phyloP scores from a whole-genome alignment of 2,888 invertebrate species.

The Halocaridina rubra region DNA sequence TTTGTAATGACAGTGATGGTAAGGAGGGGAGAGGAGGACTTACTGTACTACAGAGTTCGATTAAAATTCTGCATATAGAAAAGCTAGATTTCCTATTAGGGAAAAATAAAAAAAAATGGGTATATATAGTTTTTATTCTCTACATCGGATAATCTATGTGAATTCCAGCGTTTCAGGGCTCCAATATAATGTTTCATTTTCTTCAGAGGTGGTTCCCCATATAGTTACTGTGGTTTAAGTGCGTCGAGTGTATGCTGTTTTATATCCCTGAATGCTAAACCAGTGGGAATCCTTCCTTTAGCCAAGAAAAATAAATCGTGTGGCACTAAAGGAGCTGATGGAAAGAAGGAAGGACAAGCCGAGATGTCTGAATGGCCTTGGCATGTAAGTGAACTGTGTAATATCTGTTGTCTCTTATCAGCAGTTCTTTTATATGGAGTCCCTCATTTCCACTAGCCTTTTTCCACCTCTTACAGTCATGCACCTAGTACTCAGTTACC shows the following conservation, averaged over 20 bases:
- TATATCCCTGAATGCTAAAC: slow-evolving; percentile 66
- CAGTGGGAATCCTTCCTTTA: slow-evolving; percentile 66
- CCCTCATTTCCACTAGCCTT: neutral
- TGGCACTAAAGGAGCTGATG: slow-evolving; percentile 65
- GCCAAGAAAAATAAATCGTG: slow-evolving; percentile 55
- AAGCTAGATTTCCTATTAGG: too few relatives aligned
- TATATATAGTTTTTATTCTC: too few relatives aligned
- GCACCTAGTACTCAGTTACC: too few relatives aligned
- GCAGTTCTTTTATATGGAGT: neutral
- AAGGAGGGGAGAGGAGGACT: too few relatives aligned
- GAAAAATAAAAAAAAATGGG: too few relatives aligned
- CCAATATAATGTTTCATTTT: too few relatives aligned
- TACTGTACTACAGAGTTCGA: too few relatives aligned
- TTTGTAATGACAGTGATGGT: too few relatives aligned
- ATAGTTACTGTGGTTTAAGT: slow-evolving; percentile 68
- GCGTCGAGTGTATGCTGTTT: slow-evolving; percentile 69
- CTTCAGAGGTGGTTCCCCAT: slow-evolving; percentile 68
- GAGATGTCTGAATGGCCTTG: slow-evolving; percentile 70
- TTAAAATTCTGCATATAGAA: too few relatives aligned
- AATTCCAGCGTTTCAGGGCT: too few relatives aligned
- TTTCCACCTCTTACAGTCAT: neutral
- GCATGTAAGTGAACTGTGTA: slow-evolving; percentile 70
- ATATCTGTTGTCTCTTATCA: too few relatives aligned
- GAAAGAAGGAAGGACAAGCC: slow-evolving; percentile 67
- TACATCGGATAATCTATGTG: too few relatives aligned